Conservation (phyloP, 2,888 invertebrate genomes). For the Spodoptera exigua region DNA sequence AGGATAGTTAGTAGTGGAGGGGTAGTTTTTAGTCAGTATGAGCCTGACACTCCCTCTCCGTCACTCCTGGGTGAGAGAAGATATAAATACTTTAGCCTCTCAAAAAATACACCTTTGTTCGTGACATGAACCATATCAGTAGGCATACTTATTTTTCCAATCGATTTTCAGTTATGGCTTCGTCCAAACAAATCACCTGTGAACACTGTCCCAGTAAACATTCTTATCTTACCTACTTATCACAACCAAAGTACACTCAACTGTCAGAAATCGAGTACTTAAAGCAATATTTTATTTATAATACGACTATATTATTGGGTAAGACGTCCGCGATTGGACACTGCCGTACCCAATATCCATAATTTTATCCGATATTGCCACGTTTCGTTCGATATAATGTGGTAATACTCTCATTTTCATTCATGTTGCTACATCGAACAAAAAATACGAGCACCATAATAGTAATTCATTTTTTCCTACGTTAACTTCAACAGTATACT, state of each 20-base stretch:
- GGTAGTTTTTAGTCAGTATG: no score
- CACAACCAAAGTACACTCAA: background rate
- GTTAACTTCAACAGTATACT: conserved; percentile 9
- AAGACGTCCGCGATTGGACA: conserved; percentile 29
- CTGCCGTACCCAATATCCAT: conserved; percentile 36
- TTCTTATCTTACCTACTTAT: no score
- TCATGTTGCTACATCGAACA: conserved; percentile 36
- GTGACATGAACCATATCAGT: no score
- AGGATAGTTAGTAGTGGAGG: no score
- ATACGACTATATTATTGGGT: conserved; percentile 18
- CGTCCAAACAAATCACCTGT: no score
- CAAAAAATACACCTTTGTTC: no score
- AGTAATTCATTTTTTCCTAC: conserved; percentile 21
- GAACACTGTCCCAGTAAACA: no score
- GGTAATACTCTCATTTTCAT: conserved; percentile 47
- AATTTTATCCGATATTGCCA: conserved; percentile 39
- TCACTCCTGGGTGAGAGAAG: no score
- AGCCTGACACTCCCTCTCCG: no score
- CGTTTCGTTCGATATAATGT: conserved; percentile 33
- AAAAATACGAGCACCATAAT: conserved; percentile 39
- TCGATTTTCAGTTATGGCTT: no score
- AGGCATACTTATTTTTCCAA: no score
- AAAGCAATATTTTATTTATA: conserved; percentile 27
- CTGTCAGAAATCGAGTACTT: conserved; percentile 14
- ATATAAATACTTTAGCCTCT: no score